Evolutionary conservation across 2,888 invertebrate genomes (phyloP).

Genomic region (Cartodere bifasciata): DNA sequence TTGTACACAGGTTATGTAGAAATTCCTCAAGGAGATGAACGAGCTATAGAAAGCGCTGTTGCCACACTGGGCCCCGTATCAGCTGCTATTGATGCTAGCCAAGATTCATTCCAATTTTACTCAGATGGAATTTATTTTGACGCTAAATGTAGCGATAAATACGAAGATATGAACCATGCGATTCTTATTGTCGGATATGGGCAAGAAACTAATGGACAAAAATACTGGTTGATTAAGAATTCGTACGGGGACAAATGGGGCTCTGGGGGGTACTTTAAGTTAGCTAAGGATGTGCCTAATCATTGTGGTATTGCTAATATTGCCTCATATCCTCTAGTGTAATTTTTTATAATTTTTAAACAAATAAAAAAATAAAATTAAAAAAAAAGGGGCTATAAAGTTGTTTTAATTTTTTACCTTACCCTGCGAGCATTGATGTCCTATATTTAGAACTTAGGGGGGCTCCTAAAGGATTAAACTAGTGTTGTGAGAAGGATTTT

Average conservation of each 20-base stretch:
- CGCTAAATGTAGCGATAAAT: conserved; percentile 46
- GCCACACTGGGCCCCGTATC: conserved; percentile 77
- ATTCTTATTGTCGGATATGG: conserved; percentile 71
- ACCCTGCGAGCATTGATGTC: no score
- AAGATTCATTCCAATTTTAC: conserved; percentile 65
- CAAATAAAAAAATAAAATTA: no score
- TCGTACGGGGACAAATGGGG: conserved; percentile 41
- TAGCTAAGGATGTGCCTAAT: conserved; percentile 38
- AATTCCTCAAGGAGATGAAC: conserved; percentile 56
- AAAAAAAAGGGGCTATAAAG: no score
- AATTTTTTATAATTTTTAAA: no score
- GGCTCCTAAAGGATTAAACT: no score
- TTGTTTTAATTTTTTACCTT: no score
- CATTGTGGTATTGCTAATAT: conserved; percentile 72
- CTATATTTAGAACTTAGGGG: no score
- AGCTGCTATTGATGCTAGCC: conserved; percentile 78
- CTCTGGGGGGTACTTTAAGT: conserved; percentile 24
- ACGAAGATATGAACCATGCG: conserved; percentile 62
- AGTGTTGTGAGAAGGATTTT: no score
- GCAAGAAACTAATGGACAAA: conserved; percentile 42
- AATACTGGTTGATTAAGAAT: conserved; percentile 58
- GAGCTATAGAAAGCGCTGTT: conserved; percentile 57
- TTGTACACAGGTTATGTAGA: conserved; percentile 64
- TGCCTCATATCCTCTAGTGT: conserved; percentile 74
- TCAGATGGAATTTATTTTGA: conserved; percentile 66